Evolutionary conservation across 2,888 invertebrate genomes (phyloP).

Genomic region (Arenicola marina): DNA sequence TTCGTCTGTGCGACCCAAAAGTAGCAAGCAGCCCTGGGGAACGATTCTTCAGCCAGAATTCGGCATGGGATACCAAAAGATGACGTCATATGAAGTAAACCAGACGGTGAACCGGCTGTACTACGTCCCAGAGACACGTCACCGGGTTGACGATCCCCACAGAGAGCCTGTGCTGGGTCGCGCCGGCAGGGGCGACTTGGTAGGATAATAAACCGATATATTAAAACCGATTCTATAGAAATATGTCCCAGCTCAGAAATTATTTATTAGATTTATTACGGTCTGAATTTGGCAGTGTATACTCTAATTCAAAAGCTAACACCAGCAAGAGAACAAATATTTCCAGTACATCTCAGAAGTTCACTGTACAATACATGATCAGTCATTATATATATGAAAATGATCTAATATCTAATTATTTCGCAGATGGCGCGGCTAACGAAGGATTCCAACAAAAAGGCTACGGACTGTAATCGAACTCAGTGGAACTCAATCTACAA

Average conservation of each 20-base stretch:
- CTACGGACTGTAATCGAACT: conserved; percentile 48
- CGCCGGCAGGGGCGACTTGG: conserved; percentile 19
- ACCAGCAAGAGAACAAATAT: too few species aligned
- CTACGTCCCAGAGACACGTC: conserved; percentile 33
- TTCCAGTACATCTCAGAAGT: too few species aligned
- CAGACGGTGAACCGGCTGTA: conserved; percentile 51
- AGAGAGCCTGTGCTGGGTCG: conserved; percentile 8
- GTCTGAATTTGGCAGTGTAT: too few species aligned
- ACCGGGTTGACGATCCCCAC: conserved; percentile 2
- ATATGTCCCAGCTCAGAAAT: too few species aligned
- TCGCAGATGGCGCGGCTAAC: conserved; percentile 37
- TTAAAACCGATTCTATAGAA: too few species aligned
- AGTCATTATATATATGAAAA: too few species aligned
- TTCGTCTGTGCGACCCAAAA: conserved; percentile 53
- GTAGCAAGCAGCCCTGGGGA: conserved; percentile 55
- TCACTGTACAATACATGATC: too few species aligned
- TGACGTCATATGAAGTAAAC: conserved; percentile 55
- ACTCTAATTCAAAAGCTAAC: too few species aligned
- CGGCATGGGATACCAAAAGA: conserved; percentile 56
- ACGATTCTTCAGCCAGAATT: conserved; percentile 58
- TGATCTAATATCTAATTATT: too few species aligned
- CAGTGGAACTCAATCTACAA: conserved; percentile 44
- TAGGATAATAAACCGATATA: too few species aligned
- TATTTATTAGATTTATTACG: too few species aligned
- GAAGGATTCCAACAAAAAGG: conserved; percentile 32